Conservation (phyloP, 2,888 invertebrate species). For the Diarsia brunnea region DNA sequence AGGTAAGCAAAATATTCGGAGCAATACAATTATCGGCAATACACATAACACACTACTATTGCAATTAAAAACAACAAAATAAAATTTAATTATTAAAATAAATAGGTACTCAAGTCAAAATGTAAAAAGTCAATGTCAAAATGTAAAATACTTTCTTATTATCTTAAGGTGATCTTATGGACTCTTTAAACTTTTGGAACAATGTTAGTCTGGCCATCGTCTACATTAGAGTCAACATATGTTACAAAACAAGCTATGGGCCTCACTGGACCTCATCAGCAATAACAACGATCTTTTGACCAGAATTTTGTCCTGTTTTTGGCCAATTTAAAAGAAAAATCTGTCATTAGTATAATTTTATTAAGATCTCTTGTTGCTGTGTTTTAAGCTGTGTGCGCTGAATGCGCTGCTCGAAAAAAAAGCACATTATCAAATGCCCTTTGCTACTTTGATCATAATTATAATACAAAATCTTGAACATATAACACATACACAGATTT, state of each 20-base stretch:
- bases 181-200: not conserved
- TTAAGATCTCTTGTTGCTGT: not conserved
- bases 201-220: not conserved
- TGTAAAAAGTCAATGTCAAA: too few relatives aligned
- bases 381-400: not conserved
- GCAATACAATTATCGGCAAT: too few relatives aligned
- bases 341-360: too few relatives aligned
- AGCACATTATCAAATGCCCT: not conserved
- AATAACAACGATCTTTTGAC: not conserved
- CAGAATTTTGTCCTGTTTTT: not conserved
- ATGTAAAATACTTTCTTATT: too few relatives aligned
- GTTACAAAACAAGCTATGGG: not conserved
- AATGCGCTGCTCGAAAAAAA: not conserved
- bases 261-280: too few relatives aligned
- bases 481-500: slow-evolving; percentile 19
- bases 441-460: not conserved
- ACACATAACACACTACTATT: too few relatives aligned
- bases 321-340: not conserved
- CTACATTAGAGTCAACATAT: not conserved
- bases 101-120: too few relatives aligned
- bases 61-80: too few relatives aligned
- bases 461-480: not conserved
- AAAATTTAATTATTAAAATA: too few relatives aligned
- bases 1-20: too few relatives aligned
- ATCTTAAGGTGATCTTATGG: too few relatives aligned